Evolutionary conservation across 2,113 vertebrate genomes (phyloP), one percentile per base, ranked within the genome.

Genomic region (Plecotus auritus): DNA sequence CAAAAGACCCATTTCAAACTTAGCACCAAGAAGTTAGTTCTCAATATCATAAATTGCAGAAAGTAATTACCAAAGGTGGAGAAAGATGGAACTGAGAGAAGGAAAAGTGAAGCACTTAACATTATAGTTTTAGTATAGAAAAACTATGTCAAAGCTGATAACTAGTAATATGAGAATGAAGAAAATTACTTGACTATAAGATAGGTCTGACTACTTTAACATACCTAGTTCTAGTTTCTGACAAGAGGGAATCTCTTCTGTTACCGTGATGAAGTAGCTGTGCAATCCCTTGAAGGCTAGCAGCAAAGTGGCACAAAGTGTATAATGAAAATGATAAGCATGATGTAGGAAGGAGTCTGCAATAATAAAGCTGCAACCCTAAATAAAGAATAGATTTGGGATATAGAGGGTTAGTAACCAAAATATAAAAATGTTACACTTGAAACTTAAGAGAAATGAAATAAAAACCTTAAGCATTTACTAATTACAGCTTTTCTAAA

Each of bases 141-240:
- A 85, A 64, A 78, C 35, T 89, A 86, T 9, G 20, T 85, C 73
- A 66, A 83, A 88, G 96, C 74, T 78, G 67, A 1, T 64, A 80
- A 77, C 4, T 45, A 93, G 90, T 85, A 83, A 84, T 30, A 37
- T 40, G 32, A 88, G 35, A 82, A 76, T 17, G 45, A 59, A 91
- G 69, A 96, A 70, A 94, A 92, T 42, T 76, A 81, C 32, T 70
- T 81, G 72, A 84, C 26, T 72, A 40, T 30, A 96, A 61, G 26
- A 67, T 42, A 97, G 88, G 3, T 54, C 88, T 78, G 40, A 91
- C 93, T 93, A 88, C 82, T 97, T 95, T 94, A 91, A 98, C 99
- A 97, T 99, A 99, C 99, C 99, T 98, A 99, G 98, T 95, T 99
- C 99, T 98, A 99, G 98, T 91, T 99, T 99, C 94, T 99, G 99